Evolutionary conservation across 2,797 vertebrate genomes (phyloP), one percentile per base, ranked within the genome.

Genomic region (Muscicapa comitata): DNA sequence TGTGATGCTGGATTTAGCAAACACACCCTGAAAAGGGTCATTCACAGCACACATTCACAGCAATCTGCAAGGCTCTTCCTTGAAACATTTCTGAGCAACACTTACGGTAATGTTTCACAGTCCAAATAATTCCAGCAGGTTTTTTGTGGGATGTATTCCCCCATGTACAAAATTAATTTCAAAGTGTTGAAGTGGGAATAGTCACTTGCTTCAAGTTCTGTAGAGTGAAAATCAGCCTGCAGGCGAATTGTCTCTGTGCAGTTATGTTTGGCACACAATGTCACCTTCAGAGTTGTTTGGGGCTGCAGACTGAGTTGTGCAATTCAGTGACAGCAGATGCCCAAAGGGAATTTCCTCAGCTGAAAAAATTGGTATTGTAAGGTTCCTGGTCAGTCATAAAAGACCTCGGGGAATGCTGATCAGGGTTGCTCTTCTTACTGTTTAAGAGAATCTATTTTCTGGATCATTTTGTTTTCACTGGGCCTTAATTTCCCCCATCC

Each of bases 251-350:
- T 59, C 90, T 93, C 68, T 86, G 31, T 67, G 67, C 74, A 78
- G 50, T 86, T 88, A 15, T 90, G 90, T 88, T 91, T 84, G 68
- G 63, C 94, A 92, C 71, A 95, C 89, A 95, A 66, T 90, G 88
- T 97, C 96, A 90, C 93, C 96, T 96, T 95, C 93, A 84, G 90
- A 92, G 61, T 0, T 75, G 57, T 88, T 78, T 71, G 88, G 70
- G 76, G 92, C 72, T 95, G 77, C 74, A 75, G 51, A 85, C 53
- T 95, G 63, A 86, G 70, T 83, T 31, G 17, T 65, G 58, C 38
- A 45, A 50, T 88, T 95, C 0, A 0, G 86, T 96, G 95, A 85
- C 93, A 96, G 81, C 74, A 73, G 54, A 81, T 72, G 43, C 79
- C 93, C 55, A 65, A 92, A 86, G 84, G 54, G 38, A 48, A 71